Conservation (phyloP, 2,797 vertebrate species). For the Choloepus didactylus region DNA sequence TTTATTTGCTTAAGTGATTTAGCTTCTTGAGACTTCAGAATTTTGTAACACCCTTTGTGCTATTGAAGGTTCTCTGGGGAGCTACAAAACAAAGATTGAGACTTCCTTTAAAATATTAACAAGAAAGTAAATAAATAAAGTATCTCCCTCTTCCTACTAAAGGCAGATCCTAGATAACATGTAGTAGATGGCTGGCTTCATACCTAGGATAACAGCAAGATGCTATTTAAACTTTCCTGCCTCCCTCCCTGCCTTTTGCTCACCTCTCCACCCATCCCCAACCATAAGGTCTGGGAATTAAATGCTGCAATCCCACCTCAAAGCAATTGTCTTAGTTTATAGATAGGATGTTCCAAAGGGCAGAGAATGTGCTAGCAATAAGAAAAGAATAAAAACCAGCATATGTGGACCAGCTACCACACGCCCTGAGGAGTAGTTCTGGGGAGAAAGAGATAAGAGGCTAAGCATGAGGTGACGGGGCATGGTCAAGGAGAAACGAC, state of each 20-base stretch:
- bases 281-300: not conserved
- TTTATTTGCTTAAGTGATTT: conserved; percentile 79
- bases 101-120: conserved; percentile 76
- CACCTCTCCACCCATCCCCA: not conserved
- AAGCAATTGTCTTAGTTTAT: not conserved
- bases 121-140: conserved; percentile 68
- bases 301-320: not conserved
- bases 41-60: conserved; percentile 68
- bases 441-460: not conserved
- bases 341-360: not conserved
- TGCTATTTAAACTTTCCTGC: not conserved
- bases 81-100: conserved; percentile 66
- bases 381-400: not conserved
- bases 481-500: not conserved
- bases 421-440: not conserved
- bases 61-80: conserved; percentile 65
- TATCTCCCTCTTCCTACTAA: not conserved
- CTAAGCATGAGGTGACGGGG: not conserved
- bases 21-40: conserved; percentile 69
- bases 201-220: not conserved
- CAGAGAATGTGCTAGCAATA: not conserved
- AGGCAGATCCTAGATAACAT: not conserved
- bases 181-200: not conserved
- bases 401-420: not conserved
- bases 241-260: not conserved